Evolutionary conservation across 2,113 vertebrate genomes (phyloP).

Genomic region (Siniperca knerii): DNA sequence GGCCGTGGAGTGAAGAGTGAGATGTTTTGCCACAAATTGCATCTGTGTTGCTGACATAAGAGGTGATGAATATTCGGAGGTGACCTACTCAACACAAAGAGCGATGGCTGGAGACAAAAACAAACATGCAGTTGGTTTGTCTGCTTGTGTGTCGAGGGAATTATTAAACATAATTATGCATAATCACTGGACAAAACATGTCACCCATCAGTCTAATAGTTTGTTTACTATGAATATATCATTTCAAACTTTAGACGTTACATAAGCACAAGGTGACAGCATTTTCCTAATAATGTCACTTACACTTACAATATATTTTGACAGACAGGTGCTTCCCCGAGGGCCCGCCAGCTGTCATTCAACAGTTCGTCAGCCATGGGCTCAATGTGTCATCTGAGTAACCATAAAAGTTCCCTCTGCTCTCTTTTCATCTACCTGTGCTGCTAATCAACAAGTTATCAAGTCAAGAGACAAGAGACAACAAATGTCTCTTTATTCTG

Average conservation of each 20-base stretch:
- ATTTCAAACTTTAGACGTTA: conserved; percentile 78
- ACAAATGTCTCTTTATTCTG: conserved; percentile 28
- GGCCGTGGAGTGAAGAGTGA: conserved; percentile 48
- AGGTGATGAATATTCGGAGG: conserved; percentile 76
- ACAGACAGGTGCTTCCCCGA: conserved; percentile 84
- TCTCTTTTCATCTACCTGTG: conserved; percentile 85
- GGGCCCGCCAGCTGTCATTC: conserved; percentile 83
- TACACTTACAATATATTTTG: conserved; percentile 79
- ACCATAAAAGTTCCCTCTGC: conserved; percentile 85
- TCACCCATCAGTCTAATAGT: conserved; percentile 68
- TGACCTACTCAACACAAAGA: conserved; percentile 67
- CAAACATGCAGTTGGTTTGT: conserved; percentile 66
- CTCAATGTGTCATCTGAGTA: conserved; percentile 84
- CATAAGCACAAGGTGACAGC: conserved; percentile 81
- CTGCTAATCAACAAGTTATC: conserved; percentile 76
- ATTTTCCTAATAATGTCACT: conserved; percentile 85
- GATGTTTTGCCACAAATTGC: conserved; percentile 67
- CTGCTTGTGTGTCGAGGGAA: conserved; percentile 53
- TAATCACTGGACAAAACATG: conserved; percentile 72
- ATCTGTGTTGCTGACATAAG: conserved; percentile 64
- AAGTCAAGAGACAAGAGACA: conserved; percentile 29
- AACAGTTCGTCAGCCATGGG: conserved; percentile 86
- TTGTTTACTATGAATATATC: conserved; percentile 71
- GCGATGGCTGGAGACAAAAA: conserved; percentile 67
- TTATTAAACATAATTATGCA: conserved; percentile 75